phyloP scores from a whole-genome alignment of 1,140 invertebrate genomes.

The Drosophila obscura region DNA sequence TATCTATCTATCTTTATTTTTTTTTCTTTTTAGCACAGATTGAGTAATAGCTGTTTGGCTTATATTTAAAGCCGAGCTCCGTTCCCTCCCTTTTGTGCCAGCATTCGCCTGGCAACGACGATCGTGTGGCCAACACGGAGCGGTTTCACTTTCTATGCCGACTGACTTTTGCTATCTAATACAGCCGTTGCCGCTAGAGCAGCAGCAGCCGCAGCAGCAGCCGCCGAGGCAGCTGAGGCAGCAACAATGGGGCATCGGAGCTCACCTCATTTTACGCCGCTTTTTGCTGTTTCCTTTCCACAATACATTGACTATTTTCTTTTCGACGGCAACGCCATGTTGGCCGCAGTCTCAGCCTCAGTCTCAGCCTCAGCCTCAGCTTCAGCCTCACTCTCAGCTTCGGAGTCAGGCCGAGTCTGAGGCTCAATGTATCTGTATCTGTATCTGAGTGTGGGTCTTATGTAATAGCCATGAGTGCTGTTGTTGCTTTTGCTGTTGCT shows the following conservation, averaged over 20 bases:
- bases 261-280: slow-evolving; percentile 48
- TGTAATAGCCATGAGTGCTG: slow-evolving; percentile 59
- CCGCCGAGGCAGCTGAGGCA: slow-evolving; percentile 7
- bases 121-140: slow-evolving; percentile 73
- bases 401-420: slow-evolving; percentile 5
- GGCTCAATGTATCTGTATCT: slow-evolving; percentile 52
- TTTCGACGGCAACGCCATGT: slow-evolving; percentile 64
- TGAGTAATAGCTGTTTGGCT: slow-evolving; percentile 80
- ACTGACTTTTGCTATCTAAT: slow-evolving; percentile 77
- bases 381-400: slow-evolving; percentile 3
- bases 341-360: slow-evolving; percentile 33
- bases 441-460: slow-evolving; percentile 72
- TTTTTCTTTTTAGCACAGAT: slow-evolving; percentile 80
- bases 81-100: slow-evolving; percentile 33
- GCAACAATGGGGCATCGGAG: slow-evolving; percentile 60
- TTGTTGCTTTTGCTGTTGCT: slow-evolving; percentile 20
- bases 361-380: slow-evolving; percentile 22
- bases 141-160: slow-evolving; percentile 80
- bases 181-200: slow-evolving; percentile 29
- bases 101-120: slow-evolving; percentile 55
- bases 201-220: too few relatives aligned
- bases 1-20: slow-evolving; percentile 65
- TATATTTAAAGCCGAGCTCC: slow-evolving; percentile 76
- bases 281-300: slow-evolving; percentile 61
- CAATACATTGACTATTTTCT: slow-evolving; percentile 81